Evolutionary conservation across 1,140 invertebrate genomes (phyloP).

Genomic region (Cepaea nemoralis): DNA sequence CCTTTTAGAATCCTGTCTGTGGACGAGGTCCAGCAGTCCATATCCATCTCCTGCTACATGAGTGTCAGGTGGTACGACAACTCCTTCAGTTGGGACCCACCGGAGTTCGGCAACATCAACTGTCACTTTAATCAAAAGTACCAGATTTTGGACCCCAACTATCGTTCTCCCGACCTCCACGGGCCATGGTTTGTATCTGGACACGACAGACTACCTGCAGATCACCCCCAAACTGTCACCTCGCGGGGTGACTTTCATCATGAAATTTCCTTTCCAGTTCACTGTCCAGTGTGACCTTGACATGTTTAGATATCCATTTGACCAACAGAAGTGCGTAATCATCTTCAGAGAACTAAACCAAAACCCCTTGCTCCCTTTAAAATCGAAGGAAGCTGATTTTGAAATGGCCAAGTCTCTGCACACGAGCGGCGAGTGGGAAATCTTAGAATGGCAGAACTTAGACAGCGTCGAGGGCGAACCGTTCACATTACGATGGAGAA

Average conservation of each 20-base stretch:
- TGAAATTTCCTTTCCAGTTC: slow-evolving; percentile 73
- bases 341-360: slow-evolving; percentile 23
- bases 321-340: slow-evolving; percentile 48
- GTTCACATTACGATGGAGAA: background rate
- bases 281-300: slow-evolving; percentile 81
- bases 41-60: slow-evolving; percentile 39
- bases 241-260: background rate
- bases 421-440: background rate
- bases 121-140: slow-evolving; percentile 31
- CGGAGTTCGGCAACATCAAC: slow-evolving; percentile 74
- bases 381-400: background rate
- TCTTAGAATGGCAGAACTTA: slow-evolving; percentile 66
- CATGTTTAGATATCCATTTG: slow-evolving; percentile 52
- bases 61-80: slow-evolving; percentile 43
- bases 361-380: background rate
- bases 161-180: slow-evolving; percentile 44
- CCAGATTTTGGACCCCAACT: slow-evolving; percentile 48
- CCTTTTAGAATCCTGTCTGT: slow-evolving; percentile 41
- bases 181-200: slow-evolving; percentile 14
- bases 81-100: slow-evolving; percentile 73
- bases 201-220: background rate
- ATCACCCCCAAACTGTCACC: background rate
- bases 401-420: background rate
- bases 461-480: background rate
- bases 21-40: slow-evolving; percentile 46